Evolutionary conservation across 2,888 invertebrate species (phyloP).

Genomic region (Tenthredo amoena): DNA sequence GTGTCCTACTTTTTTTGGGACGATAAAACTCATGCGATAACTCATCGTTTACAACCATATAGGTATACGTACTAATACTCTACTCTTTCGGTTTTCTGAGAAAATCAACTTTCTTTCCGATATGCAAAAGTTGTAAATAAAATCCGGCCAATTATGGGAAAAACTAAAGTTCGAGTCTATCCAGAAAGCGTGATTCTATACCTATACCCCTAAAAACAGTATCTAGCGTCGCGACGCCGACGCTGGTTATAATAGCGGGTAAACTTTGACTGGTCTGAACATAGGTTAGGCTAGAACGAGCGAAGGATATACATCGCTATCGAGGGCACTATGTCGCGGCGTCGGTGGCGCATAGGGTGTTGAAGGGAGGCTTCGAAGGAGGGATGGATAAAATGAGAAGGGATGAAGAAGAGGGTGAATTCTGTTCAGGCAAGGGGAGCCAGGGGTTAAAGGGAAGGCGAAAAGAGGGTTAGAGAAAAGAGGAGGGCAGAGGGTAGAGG

Average conservation of each 20-base stretch:
- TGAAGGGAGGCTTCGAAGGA: conserved; percentile 61
- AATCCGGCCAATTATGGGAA: neutral
- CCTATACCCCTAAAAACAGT: neutral
- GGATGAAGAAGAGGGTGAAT: conserved; percentile 1
- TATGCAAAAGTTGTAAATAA: neutral
- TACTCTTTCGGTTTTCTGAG: neutral
- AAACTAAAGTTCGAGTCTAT: neutral
- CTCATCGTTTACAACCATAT: neutral
- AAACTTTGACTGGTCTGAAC: conserved; percentile 63
- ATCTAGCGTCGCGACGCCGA: neutral
- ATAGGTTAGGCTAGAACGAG: conserved; percentile 69
- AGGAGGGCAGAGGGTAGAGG: conserved; percentile 24
- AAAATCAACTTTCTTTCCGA: neutral
- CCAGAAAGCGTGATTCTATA: neutral
- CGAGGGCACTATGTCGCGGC: conserved; percentile 75
- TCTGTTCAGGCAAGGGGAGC: conserved; percentile 18
- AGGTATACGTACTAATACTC: neutral
- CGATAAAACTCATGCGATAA: neutral
- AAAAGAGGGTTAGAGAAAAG: conserved; percentile 22
- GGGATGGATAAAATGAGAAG: conserved; percentile 55
- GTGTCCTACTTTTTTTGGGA: neutral
- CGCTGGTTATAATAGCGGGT: conserved; percentile 30
- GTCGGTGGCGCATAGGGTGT: conserved; percentile 62
- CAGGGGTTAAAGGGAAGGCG: neutral
- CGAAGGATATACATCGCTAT: conserved; percentile 71